These are phyloP conservation scores for Drosophila varians DNA, from an alignment of 1,140 invertebrate species.

Conservation along the genomic window DNA sequence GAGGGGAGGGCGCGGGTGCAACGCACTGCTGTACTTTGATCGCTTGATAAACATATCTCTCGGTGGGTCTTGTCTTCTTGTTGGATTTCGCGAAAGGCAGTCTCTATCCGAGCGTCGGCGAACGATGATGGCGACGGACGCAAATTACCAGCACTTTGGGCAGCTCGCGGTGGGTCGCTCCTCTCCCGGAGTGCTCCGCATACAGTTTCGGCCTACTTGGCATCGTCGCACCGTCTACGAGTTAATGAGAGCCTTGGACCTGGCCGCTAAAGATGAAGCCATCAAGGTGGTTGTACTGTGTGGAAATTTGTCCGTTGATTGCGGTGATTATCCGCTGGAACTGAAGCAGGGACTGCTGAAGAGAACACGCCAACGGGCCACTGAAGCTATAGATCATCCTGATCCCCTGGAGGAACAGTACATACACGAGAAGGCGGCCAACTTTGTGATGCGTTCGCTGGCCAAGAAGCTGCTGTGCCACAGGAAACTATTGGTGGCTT, in stretches of 20 bases:
- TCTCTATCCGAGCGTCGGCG: constrained; percentile 11
- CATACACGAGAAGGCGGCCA: constrained; percentile 52
- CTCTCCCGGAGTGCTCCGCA: constrained; percentile 71
- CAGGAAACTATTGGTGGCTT: constrained; percentile 93
- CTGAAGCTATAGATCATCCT: not conserved
- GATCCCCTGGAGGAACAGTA: constrained; percentile 35
- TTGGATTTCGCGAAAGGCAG: not conserved
- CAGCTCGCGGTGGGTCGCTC: constrained; percentile 53
- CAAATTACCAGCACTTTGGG: constrained; percentile 43
- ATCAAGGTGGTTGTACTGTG: constrained; percentile 60
- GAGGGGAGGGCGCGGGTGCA: not conserved
- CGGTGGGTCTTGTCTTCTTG: not conserved
- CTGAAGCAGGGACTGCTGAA: constrained; percentile 9
- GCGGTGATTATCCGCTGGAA: constrained; percentile 85
- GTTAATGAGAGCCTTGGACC: constrained; percentile 56
- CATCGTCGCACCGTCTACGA: constrained; percentile 83
- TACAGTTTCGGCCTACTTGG: constrained; percentile 89
- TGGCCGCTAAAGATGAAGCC: constrained; percentile 40
- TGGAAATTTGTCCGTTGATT: constrained; percentile 91
- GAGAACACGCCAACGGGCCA: not conserved
- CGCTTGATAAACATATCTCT: not conserved
- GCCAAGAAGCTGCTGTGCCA: constrained; percentile 92
- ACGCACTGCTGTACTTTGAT: constrained; percentile 20
- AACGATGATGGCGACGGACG: not conserved
- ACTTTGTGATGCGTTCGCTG: constrained; percentile 86